Evolutionary conservation across 1,140 invertebrate species (phyloP).

Genomic region (Zophobas morio): DNA sequence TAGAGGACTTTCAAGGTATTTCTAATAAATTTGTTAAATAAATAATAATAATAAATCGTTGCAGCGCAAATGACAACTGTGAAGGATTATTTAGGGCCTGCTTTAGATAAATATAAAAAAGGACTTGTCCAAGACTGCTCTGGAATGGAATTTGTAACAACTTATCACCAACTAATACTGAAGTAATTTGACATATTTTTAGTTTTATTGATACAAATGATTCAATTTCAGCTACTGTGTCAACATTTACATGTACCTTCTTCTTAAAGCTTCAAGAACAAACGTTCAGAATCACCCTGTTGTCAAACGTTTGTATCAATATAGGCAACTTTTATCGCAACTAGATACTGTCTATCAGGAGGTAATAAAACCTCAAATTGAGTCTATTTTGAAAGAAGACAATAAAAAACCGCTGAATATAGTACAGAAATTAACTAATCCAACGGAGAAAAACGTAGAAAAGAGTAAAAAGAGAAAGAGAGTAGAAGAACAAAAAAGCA

Average conservation of each 20-base stretch:
- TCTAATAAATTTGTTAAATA: slow-evolving; percentile 50
- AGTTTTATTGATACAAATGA: slow-evolving; percentile 40
- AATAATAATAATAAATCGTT: slow-evolving; percentile 58
- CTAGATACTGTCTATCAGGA: slow-evolving; percentile 78
- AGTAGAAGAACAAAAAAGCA: slow-evolving; percentile 67
- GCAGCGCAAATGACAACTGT: slow-evolving; percentile 74
- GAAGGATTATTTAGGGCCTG: slow-evolving; percentile 75
- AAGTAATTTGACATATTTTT: slow-evolving; percentile 71
- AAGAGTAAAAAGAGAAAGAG: slow-evolving; percentile 58
- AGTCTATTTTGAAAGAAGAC: slow-evolving; percentile 56
- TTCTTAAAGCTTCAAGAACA: slow-evolving; percentile 82
- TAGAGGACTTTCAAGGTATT: slow-evolving; percentile 83
- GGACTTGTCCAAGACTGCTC: slow-evolving; percentile 68
- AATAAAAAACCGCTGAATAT: slow-evolving; percentile 61
- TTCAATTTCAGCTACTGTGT: slow-evolving; percentile 79
- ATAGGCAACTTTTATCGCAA: slow-evolving; percentile 82
- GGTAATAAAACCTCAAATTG: slow-evolving; percentile 77
- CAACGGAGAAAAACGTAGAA: slow-evolving; percentile 57
- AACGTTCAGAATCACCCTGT: slow-evolving; percentile 87
- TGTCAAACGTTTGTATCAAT: slow-evolving; percentile 85
- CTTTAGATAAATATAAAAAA: slow-evolving; percentile 72
- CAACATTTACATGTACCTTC: slow-evolving; percentile 89
- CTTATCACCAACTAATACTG: slow-evolving; percentile 80
- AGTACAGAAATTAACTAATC: slow-evolving; percentile 67
- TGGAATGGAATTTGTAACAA: slow-evolving; percentile 78